phyloP scores from a whole-genome alignment of 1,140 invertebrate species.

The Pentalonia nigronervosa region DNA sequence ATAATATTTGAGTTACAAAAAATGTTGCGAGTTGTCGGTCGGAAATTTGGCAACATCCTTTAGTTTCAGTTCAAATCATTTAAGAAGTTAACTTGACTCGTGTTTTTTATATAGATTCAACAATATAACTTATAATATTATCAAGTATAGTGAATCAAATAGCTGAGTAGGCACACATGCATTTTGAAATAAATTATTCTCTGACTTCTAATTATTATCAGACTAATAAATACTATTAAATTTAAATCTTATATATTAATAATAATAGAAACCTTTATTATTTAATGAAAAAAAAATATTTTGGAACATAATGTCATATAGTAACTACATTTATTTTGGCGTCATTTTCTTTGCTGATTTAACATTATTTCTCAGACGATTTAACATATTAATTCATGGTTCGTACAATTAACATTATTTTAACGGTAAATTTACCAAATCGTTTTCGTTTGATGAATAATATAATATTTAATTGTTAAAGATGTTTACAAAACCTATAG shows the following conservation, averaged over 20 bases:
- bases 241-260: background rate
- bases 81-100: background rate
- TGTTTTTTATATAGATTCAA: background rate
- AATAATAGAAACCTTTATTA: background rate
- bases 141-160: background rate
- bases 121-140: background rate
- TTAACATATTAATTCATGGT: background rate
- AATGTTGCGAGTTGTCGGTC: background rate
- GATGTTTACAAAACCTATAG: background rate
- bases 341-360: background rate
- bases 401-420: background rate
- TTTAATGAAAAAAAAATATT: background rate
- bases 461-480: background rate
- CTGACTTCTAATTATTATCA: background rate
- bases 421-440: background rate
- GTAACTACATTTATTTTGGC: background rate
- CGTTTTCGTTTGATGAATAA: background rate
- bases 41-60: background rate
- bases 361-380: background rate
- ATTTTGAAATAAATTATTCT: background rate
- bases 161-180: background rate
- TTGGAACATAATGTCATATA: background rate
- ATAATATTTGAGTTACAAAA: conserved; percentile 8
- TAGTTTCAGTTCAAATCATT: background rate
- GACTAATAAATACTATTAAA: background rate